Base-by-base conservation (phyloP, 30 jellyfish, hydroid and myxozoan genomes). In the Aurelia aurita region DNA sequence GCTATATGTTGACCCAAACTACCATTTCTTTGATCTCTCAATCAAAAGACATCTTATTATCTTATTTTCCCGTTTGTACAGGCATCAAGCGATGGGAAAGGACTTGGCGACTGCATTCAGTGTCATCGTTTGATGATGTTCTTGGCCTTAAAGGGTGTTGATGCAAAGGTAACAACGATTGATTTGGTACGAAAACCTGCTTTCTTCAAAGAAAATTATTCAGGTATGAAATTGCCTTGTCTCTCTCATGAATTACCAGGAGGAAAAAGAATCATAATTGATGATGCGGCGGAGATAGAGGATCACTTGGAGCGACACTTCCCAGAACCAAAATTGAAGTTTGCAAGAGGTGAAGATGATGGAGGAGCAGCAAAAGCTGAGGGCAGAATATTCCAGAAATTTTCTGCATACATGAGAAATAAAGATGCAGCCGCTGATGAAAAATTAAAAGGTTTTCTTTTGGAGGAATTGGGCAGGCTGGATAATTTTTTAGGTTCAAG, bases 11-110 rank as follows among this genome's bases (percentile, higher is more conserved):
- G 43, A 31, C 3, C 43, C 5, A 31, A 31, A 31, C 5, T 31
- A 31, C 43, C 3, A 5, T 31, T 31, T 3, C 43, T 5, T 31
- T 31, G 43, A 31, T 31, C 5, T 31, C 43, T 31, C 3, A 2
- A 31, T 31, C 5, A 5, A 31, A 31, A 31, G 43, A 31, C 43
- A 31, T 31, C 5, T 31, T 3, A 63, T 67, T 3, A n/a, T 12
- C 18, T 1, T 3, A 67, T 19, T 1, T 32, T 67, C 14, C 10
- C 18, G 10, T 67, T 32, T 63, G 55, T 70, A 12, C 31, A 94
- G 99, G 97, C 99, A 26, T 89, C 97, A 39, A 94, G 90, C 46
- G 99, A 94, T 89, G 99, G 99, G 12, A 94, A 94, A 62, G 99
- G 99, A 11, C 95, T 94, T 53, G 99, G 99, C 0, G 99, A 94